These are phyloP conservation scores for Notodonta ziczac DNA, from an alignment of 2,888 invertebrate genomes.

Conservation along the genomic window DNA sequence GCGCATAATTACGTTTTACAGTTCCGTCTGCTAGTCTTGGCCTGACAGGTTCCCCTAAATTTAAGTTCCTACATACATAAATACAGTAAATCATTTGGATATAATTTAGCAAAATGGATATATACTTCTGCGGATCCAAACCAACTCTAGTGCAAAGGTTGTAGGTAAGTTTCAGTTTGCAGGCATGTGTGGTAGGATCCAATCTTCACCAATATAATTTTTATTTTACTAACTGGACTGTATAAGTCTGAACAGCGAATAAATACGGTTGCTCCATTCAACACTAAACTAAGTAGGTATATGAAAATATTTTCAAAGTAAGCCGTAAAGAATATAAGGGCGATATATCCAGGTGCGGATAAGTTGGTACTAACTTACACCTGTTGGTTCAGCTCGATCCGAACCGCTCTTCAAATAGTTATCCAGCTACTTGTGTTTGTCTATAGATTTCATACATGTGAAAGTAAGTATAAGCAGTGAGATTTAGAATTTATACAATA, in stretches of 20 bases:
- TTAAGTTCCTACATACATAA: too few relatives aligned
- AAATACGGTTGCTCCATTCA: neutral
- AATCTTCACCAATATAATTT: too few relatives aligned
- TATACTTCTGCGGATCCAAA: neutral
- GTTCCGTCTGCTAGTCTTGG: neutral
- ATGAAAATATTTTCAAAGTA: constrained; percentile 32
- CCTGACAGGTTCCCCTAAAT: too few relatives aligned
- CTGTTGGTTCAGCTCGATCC: constrained; percentile 33
- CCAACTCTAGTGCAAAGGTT: too few relatives aligned
- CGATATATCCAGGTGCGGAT: constrained; percentile 55
- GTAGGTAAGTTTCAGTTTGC: too few relatives aligned
- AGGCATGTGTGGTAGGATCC: too few relatives aligned
- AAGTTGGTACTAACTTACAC: constrained; percentile 46
- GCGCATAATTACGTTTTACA: too few relatives aligned
- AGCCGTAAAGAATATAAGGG: constrained; percentile 42
- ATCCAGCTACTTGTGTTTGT: neutral
- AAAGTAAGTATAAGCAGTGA: too few relatives aligned
- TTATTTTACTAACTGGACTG: too few relatives aligned
- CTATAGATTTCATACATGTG: neutral
- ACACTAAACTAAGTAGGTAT: constrained; percentile 5
- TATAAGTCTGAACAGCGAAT: too few relatives aligned
- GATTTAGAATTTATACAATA: too few relatives aligned
- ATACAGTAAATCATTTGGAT: too few relatives aligned
- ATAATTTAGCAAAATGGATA: neutral
- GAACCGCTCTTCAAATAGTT: constrained; percentile 17